A percentile compares a stretch with the other conserved stretches of the same genome.
phyloP scores from a whole-genome alignment of 1,140 invertebrate genomes.

The Psix sp. region DNA sequence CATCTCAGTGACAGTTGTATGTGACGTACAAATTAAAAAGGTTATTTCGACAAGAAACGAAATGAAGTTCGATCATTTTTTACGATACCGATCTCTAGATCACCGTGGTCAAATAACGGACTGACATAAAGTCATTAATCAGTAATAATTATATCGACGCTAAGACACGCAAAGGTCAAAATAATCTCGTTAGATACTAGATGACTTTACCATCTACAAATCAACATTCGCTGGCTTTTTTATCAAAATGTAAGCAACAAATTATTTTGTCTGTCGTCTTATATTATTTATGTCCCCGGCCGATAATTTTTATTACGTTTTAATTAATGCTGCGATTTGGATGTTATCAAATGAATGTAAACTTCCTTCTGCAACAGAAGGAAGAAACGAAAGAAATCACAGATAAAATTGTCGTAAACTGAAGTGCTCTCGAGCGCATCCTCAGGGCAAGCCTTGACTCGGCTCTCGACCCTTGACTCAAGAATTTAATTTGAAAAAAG shows the following conservation, averaged over 20 bases:
- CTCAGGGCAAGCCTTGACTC: conserved; percentile 49
- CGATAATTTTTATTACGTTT: too few species aligned
- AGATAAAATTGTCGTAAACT: conserved; percentile 44
- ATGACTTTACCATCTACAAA: too few species aligned
- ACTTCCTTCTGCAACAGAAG: too few species aligned
- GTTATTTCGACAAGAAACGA: conserved; percentile 24
- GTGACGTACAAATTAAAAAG: conserved; percentile 43
- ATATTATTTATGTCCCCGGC: too few species aligned
- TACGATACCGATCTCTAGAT: conserved; percentile 51
- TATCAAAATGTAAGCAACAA: too few species aligned
- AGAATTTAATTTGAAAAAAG: conserved; percentile 63
- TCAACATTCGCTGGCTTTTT: too few species aligned
- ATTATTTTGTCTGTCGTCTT: conserved; percentile 33
- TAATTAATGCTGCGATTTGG: too few species aligned
- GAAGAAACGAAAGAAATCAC: conserved; percentile 5
- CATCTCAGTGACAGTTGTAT: conserved; percentile 45
- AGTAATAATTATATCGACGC: conserved; percentile 72
- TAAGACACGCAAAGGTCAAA: conserved; percentile 65
- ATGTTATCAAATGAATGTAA: too few species aligned
- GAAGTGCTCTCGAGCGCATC: conserved; percentile 32
- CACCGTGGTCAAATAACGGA: conserved; percentile 60
- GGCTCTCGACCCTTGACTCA: conserved; percentile 58
- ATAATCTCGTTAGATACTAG: conserved; percentile 47
- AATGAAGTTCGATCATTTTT: conserved; percentile 58
- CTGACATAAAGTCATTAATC: conserved; percentile 67